phyloP scores from a whole-genome alignment of 2,113 vertebrate species.

The Plecotus auritus region DNA sequence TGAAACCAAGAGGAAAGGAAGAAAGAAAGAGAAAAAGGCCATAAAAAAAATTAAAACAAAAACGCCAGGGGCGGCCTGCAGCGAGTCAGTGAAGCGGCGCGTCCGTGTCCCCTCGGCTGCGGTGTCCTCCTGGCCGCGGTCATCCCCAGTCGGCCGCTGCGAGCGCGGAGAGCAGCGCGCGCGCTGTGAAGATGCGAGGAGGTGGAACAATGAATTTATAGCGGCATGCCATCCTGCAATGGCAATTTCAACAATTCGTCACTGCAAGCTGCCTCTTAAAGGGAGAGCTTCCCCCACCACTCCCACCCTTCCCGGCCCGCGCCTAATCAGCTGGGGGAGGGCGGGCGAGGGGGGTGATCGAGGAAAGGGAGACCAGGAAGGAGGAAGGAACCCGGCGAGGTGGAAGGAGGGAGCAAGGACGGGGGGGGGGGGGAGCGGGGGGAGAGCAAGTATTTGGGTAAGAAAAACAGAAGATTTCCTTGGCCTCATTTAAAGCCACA shows the following conservation, averaged over 20 bases:
- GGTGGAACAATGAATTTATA: conserved; percentile 92
- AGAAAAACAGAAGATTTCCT: conserved; percentile 63
- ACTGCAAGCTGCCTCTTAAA: conserved; percentile 87
- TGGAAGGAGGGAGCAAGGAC: conserved; percentile 18
- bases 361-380: conserved; percentile 42
- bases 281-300: conserved; percentile 85
- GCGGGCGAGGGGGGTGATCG: conserved; percentile 31
- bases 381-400: conserved; percentile 38
- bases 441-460: background rate
- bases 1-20: conserved; percentile 60
- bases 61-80: conserved; percentile 55
- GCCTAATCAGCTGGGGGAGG: conserved; percentile 80
- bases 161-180: conserved; percentile 81
- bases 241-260: conserved; percentile 90
- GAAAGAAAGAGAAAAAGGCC: conserved; percentile 67
- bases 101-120: conserved; percentile 78
- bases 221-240: conserved; percentile 87
- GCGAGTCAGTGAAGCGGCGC: conserved; percentile 76
- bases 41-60: conserved; percentile 49
- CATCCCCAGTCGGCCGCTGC: conserved; percentile 83
- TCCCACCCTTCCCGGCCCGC: conserved; percentile 80
- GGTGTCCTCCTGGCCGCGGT: conserved; percentile 69
- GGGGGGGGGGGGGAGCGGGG: accelerated
- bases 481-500: conserved; percentile 67
- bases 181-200: conserved; percentile 87